phyloP scores from a whole-genome alignment of 2,888 invertebrate genomes.

The Teleiodes luculella region DNA sequence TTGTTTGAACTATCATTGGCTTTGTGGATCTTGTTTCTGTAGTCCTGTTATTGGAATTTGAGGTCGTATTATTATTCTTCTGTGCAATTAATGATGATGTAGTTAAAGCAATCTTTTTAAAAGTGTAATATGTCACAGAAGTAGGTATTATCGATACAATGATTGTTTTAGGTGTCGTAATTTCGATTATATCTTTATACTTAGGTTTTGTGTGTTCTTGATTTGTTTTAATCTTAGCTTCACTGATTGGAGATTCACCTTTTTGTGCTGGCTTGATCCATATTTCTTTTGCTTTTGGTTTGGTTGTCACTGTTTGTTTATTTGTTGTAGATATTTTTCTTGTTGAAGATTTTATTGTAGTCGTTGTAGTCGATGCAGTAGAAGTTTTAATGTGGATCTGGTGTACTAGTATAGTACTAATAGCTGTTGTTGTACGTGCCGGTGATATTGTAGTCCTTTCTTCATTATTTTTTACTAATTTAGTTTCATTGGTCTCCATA shows the following conservation, averaged over 20 bases:
- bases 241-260: conserved; percentile 59
- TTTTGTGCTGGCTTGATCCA: conserved; percentile 73
- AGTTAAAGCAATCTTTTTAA: conserved; percentile 64
- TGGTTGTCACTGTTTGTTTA: conserved; percentile 51
- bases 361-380: conserved; percentile 10
- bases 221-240: conserved; percentile 49
- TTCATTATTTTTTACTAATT: conserved; percentile 2
- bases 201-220: conserved; percentile 46
- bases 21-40: conserved; percentile 45
- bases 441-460: neutral
- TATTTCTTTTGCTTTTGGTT: conserved; percentile 71
- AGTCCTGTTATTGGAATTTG: conserved; percentile 35
- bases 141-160: conserved; percentile 73
- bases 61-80: conserved; percentile 27
- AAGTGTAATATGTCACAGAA: conserved; percentile 65
- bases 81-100: conserved; percentile 47
- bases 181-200: conserved; percentile 44
- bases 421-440: neutral
- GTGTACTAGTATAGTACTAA: neutral
- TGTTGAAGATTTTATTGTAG: conserved; percentile 36
- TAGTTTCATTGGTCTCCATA: conserved; percentile 18
- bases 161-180: conserved; percentile 68
- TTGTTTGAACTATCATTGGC: conserved; percentile 43
- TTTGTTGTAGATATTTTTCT: conserved; percentile 48
- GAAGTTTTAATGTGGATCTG: neutral